Evolutionary conservation across 2,888 invertebrate species (phyloP), one percentile per base, ranked within the genome.

Genomic region (Hololepta plana): DNA sequence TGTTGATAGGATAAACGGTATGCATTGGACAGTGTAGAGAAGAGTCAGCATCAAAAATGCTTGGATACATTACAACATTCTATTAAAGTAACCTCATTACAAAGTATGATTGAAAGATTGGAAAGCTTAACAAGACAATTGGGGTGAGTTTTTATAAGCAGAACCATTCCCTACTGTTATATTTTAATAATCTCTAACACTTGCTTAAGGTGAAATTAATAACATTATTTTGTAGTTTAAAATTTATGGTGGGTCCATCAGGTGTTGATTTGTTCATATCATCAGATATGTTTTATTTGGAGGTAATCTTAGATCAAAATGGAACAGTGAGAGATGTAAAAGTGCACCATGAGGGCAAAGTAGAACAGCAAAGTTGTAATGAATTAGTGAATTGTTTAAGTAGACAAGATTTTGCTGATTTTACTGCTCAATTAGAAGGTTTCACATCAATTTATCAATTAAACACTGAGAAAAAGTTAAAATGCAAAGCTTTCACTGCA

Each of bases 211-310:
- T 24, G 7, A 12, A 8, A 10, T 24, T 13, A n/a, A 7, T 14
- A 27, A 27, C 20, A 11, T 20, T 26, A 21, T 26, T 33, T 53
- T 51, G 24, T 53, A 80, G 80, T 19, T 61, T 90, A 29, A 87
- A 88, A 50, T 87, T 88, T 54, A 79, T 81, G 46, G 76, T 80
- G 34, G 84, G 81, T 28, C 70, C 75, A 31, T 72, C 77, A 24
- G 77, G 77, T 22, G 72, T 73, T 4, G 77, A 79, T 45, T 64
- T 85, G 33, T 88, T 88, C 47, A 88, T 93, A 51, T 88, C 85
- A 20, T 88, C 88, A 0, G 93, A 93, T 48, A 90, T 91, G 90
- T 93, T 93, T 55, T 90, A 85, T 52, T 64, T 93, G 39, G 90
- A 93, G 60, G 80, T 95, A 41, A 59, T 84, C 27, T 62, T 93